Evolutionary conservation across 1,140 invertebrate species (phyloP), one percentile per base, ranked within the genome.

Genomic region (Ceratoteleas bidentatus): DNA sequence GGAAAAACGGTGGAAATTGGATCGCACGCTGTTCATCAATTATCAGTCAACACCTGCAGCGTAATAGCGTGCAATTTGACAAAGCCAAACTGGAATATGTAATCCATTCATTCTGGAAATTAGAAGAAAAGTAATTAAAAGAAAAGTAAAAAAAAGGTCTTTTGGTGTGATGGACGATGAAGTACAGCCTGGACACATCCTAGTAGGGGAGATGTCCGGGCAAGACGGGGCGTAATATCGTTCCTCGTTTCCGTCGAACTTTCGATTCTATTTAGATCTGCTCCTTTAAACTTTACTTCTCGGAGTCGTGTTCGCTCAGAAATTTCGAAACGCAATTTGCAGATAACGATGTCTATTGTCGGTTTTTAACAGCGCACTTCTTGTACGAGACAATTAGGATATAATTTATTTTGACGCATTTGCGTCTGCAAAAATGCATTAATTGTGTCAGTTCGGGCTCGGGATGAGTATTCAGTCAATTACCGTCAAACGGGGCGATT

Each of bases 81-180:
- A 33, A 16, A 66, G 38, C 34, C 36, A 50, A 60, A 61, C 11
- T 65, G 56, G 62, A 83, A 78, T 78, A 66, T 78, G 65, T 78
- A 73, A 84, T 84, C 69, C 85, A 84, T 85, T 84, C 84, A 83
- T 85, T 76, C 9, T n/a, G 43, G 47, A 68, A 81, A 84, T 84
- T 79, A 81, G 80, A 85, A 83, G 74, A 78, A 85, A 85, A 84
- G 84, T 85, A 85, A 85, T 85, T 85, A 84, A n/a, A n/a, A n/a
- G n/a, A n/a, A n/a, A n/a, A n/a, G n/a, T n/a, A n/a, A n/a, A n/a
- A n/a, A n/a, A n/a, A n/a, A n/a, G n/a, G 70, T 70, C 68, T 76
- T 40, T 73, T 61, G 52, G 75, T 69, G 68, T 80, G 83, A 82
- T 84, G 73, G 75, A 84, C 68, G 79, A 82, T 82, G 79, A 80